A percentile compares a stretch with the other conserved stretches of the same genome.
These are phyloP conservation scores for Aptenodytes patagonicus DNA, from an alignment of 2,113 vertebrate species.

Conservation along the genomic window DNA sequence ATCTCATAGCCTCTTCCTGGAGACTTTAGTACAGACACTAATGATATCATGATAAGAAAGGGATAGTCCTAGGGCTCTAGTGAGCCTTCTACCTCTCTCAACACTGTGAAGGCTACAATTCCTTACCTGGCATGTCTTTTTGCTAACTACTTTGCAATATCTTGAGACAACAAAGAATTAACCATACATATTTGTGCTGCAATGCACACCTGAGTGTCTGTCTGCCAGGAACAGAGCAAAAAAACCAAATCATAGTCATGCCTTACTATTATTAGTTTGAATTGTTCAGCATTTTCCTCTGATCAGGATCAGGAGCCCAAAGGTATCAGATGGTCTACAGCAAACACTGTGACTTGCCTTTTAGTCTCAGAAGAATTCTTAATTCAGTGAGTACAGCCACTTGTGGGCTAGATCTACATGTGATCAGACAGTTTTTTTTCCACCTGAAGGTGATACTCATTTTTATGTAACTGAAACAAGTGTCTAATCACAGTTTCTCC, in stretches of 20 bases:
- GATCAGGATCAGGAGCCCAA: neutral
- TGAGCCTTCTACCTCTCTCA: neutral
- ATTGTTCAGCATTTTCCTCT: neutral
- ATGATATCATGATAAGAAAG: neutral
- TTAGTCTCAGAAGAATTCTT: neutral
- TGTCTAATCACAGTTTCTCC: neutral
- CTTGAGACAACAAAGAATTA: neutral
- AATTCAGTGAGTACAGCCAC: neutral
- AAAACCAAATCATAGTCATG: neutral
- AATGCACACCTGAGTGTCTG: neutral
- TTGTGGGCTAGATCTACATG: neutral
- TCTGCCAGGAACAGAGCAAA: neutral
- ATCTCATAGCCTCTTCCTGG: neutral
- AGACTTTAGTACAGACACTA: neutral
- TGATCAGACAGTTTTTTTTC: neutral
- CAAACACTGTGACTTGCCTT: neutral
- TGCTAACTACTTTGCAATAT: neutral
- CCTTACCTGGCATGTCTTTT: neutral
- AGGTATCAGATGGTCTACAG: neutral
- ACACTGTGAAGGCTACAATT: neutral
- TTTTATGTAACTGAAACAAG: neutral
- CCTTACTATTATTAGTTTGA: neutral
- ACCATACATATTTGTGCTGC: neutral
- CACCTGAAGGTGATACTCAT: neutral
- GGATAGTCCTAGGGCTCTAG: neutral